These are phyloP conservation scores for Acleris laterana DNA, from an alignment of 2,888 invertebrate species.

Conservation along the genomic window DNA sequence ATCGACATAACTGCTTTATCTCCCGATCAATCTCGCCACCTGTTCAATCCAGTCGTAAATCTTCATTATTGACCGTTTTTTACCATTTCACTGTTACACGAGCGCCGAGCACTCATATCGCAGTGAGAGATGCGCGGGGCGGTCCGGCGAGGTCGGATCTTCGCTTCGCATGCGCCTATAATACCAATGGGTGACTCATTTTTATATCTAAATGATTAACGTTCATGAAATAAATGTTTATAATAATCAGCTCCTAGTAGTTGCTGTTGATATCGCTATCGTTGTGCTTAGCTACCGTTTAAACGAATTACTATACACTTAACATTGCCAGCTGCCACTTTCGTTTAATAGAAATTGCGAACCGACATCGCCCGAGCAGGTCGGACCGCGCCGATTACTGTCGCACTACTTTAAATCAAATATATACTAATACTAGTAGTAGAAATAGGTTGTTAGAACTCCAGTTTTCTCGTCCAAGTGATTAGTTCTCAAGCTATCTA, in stretches of 20 bases:
- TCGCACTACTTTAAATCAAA: slow-evolving; percentile 22
- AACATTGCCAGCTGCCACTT: not conserved
- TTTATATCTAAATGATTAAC: not conserved
- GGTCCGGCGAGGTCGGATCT: slow-evolving; percentile 11
- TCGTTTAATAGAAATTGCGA: not conserved
- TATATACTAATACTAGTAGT: slow-evolving; percentile 20
- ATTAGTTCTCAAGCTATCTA: slow-evolving; percentile 62
- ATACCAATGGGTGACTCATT: not conserved
- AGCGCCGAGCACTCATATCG: slow-evolving; percentile 46
- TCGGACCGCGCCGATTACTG: slow-evolving; percentile 14
- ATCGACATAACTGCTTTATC: slow-evolving; percentile 63
- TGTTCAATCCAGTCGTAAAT: slow-evolving; percentile 68
- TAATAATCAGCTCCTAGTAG: no score
- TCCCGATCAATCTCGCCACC: slow-evolving; percentile 67
- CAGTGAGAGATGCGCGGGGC: slow-evolving; percentile 15
- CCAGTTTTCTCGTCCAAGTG: slow-evolving; percentile 41
- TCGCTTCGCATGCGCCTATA: not conserved
- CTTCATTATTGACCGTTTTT: slow-evolving; percentile 72
- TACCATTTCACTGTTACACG: slow-evolving; percentile 68
- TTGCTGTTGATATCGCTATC: no score
- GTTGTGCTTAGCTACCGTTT: no score
- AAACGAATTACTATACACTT: not conserved
- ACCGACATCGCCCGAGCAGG: not conserved
- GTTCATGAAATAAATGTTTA: not conserved
- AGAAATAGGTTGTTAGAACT: slow-evolving; percentile 18